A percentile compares a stretch with the other conserved stretches of the same genome.
phyloP scores from a whole-genome alignment of 92 coral and sea anemone genomes.

The Paragorgia papillata region DNA sequence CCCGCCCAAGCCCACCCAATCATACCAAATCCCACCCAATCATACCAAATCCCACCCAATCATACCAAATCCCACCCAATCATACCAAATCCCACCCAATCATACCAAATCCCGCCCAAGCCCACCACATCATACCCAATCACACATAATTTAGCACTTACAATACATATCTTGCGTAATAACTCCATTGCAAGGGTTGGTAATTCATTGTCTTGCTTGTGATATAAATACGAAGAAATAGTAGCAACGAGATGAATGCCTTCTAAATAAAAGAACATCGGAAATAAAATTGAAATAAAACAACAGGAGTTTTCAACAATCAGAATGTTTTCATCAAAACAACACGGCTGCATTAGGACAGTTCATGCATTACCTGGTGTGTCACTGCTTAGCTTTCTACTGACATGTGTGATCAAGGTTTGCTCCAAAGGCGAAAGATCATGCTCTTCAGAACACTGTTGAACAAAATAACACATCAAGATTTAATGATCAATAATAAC shows the following conservation, averaged over 20 bases:
- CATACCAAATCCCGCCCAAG: no score
- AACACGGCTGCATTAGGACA: no score
- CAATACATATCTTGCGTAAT: constrained; percentile 84
- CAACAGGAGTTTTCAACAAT: background rate
- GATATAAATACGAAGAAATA: constrained; percentile 82
- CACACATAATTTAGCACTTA: constrained; percentile 59
- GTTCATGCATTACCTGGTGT: constrained; percentile 1
- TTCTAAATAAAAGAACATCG: constrained; percentile 48
- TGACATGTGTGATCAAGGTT: constrained; percentile 85
- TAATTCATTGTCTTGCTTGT: constrained; percentile 81
- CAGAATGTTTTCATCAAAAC: no score
- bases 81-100: no score
- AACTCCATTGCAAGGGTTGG: constrained; percentile 85
- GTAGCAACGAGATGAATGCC: constrained; percentile 84
- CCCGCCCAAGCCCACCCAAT: no score
- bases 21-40: no score
- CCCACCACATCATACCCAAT: no score
- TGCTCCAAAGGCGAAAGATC: constrained; percentile 91
- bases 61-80: no score
- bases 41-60: no score
- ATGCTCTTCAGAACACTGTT: constrained; percentile 60
- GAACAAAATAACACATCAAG: background rate
- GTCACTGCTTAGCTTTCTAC: constrained; percentile 15
- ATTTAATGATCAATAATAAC: background rate
- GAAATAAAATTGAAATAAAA: constrained; percentile 9